Conservation (phyloP, 2,797 vertebrate genomes). For the Micropoecilia bifurca region DNA sequence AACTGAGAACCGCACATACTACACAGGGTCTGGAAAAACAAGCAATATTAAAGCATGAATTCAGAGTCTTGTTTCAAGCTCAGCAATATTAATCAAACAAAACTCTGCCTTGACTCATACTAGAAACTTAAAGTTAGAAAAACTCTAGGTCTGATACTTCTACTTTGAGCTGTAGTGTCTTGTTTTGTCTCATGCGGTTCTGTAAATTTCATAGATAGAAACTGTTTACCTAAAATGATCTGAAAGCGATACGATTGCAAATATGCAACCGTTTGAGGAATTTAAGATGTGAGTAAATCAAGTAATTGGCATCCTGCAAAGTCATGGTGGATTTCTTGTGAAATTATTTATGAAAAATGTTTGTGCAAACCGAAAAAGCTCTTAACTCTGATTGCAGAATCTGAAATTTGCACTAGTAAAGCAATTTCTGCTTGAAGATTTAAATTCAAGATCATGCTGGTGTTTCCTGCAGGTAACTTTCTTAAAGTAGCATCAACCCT, state of each 20-base stretch:
- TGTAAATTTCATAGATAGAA: background rate
- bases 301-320: background rate
- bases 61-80: background rate
- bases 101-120: constrained; percentile 4
- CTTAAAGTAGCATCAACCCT: constrained; percentile 56
- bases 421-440: constrained; percentile 3
- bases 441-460: constrained; percentile 3
- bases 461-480: constrained; percentile 52
- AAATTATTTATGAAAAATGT: background rate
- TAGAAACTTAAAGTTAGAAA: constrained; percentile 1
- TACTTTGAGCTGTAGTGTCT: constrained; percentile 4
- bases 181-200: background rate
- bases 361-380: background rate
- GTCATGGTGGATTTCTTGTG: background rate
- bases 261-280: background rate
- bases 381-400: constrained; percentile 15
- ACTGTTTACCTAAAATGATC: background rate
- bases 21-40: constrained; percentile 1
- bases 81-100: background rate
- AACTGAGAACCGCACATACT: background rate
- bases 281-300: background rate
- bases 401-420: constrained; percentile 16
- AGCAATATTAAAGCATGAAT: background rate
- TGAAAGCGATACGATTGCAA: background rate
- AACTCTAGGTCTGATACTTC: background rate